These are phyloP conservation scores for Mantis religiosa DNA, from an alignment of 2,888 invertebrate genomes.

Conservation along the genomic window DNA sequence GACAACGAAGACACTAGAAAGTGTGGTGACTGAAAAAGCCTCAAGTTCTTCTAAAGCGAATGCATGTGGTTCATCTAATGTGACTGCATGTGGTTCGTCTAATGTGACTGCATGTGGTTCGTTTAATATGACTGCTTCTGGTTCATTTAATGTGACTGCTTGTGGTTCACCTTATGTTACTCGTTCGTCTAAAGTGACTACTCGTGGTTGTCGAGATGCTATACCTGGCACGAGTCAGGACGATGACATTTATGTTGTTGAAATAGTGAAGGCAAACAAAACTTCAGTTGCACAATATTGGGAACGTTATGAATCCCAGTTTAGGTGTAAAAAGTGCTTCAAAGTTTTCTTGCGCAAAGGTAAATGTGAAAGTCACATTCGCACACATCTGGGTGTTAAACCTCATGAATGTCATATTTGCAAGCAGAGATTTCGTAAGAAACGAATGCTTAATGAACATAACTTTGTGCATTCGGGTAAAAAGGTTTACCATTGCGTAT, in stretches of 20 bases:
- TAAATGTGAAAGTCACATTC: constrained; percentile 1
- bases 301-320: neutral
- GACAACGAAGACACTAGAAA: neutral
- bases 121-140: too few species aligned
- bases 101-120: too few species aligned
- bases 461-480: neutral
- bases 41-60: neutral
- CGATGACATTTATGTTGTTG: neutral
- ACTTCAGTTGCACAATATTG: neutral
- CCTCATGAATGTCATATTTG: constrained; percentile 3
- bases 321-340: neutral
- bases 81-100: too few species aligned
- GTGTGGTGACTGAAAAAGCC: neutral
- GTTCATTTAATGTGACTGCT: too few species aligned
- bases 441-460: constrained; percentile 1
- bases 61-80: too few species aligned
- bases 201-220: neutral
- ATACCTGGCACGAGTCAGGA: neutral
- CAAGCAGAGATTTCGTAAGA: neutral
- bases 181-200: too few species aligned
- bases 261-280: constrained; percentile 9
- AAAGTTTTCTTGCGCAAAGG: neutral
- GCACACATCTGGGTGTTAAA: neutral
- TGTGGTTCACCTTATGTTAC: too few species aligned
- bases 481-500: neutral